A percentile compares a stretch with the other conserved stretches of the same genome.
Evolutionary conservation across 2,888 invertebrate species (phyloP).

Genomic region (Carpatolechia fugitivella): DNA sequence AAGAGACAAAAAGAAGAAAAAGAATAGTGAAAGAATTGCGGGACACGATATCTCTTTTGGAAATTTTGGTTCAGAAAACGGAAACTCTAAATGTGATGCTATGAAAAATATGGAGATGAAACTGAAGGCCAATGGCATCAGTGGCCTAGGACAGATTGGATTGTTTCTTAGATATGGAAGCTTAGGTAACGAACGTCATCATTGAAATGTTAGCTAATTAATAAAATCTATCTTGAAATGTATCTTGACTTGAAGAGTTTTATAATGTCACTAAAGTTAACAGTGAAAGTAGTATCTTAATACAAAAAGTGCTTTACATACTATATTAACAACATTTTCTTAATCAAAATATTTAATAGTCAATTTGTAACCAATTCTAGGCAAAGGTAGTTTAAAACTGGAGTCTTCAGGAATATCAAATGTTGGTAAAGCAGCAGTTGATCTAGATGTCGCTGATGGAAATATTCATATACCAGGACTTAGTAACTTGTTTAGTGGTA

Average conservation of each 20-base stretch:
- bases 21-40: conserved; percentile 23
- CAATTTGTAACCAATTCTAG: conserved; percentile 31
- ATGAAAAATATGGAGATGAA: conserved; percentile 44
- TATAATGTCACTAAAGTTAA: too few relatives aligned
- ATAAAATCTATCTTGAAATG: too few relatives aligned
- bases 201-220: too few relatives aligned
- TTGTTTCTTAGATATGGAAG: conserved; percentile 46
- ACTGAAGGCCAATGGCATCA: conserved; percentile 50
- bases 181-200: too few relatives aligned
- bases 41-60: background rate
- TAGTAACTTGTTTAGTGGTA: conserved; percentile 50
- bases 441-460: conserved; percentile 44
- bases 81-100: conserved; percentile 33
- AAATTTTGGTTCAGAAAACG: background rate
- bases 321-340: too few relatives aligned
- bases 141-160: conserved; percentile 51
- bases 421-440: conserved; percentile 51
- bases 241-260: too few relatives aligned
- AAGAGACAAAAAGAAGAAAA: conserved; percentile 54
- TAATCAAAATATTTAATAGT: too few relatives aligned
- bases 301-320: too few relatives aligned
- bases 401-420: conserved; percentile 61
- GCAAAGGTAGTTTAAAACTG: conserved; percentile 49
- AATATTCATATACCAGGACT: conserved; percentile 50
- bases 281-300: too few relatives aligned